Conservation (phyloP, 1,140 invertebrate species). For the Ceratosolen solmsi region DNA sequence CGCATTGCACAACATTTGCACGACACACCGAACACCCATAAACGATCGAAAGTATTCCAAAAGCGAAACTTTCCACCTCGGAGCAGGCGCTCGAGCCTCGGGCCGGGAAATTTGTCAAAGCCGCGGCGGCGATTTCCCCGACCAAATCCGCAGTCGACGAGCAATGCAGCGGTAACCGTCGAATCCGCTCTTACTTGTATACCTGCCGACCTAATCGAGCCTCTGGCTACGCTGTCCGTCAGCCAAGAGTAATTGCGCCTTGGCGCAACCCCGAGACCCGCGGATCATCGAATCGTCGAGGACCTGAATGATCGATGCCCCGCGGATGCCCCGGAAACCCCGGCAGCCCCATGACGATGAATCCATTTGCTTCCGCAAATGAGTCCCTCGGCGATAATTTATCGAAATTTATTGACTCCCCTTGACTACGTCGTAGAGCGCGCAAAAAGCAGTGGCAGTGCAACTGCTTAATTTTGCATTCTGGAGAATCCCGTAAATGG, state of each 20-base stretch:
- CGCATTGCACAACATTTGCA: not conserved
- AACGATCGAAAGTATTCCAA: conserved; percentile 6
- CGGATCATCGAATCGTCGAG: too few species aligned
- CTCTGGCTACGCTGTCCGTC: too few species aligned
- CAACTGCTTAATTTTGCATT: too few species aligned
- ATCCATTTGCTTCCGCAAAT: conserved; percentile 30
- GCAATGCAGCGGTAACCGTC: not conserved
- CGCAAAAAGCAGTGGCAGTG: not conserved
- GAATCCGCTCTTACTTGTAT: not conserved
- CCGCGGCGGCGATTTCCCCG: not conserved
- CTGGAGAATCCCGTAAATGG: conserved; percentile 38
- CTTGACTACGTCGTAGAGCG: not conserved
- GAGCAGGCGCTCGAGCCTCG: not conserved
- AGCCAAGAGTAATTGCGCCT: not conserved
- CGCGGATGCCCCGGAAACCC: not conserved
- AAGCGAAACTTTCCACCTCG: not conserved
- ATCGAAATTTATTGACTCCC: conserved; percentile 43
- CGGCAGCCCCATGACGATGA: conserved; percentile 12
- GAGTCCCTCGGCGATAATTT: conserved; percentile 46
- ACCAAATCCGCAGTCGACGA: not conserved
- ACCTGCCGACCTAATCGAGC: not conserved
- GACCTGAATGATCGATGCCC: too few species aligned
- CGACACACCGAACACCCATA: not conserved
- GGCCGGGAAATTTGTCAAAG: not conserved
- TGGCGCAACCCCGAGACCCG: too few species aligned